Percentiles rank a stretch among this genome's conserved stretches.
phyloP scores from a whole-genome alignment of 92 coral and sea anemone genomes.

The Bergia sp. region DNA sequence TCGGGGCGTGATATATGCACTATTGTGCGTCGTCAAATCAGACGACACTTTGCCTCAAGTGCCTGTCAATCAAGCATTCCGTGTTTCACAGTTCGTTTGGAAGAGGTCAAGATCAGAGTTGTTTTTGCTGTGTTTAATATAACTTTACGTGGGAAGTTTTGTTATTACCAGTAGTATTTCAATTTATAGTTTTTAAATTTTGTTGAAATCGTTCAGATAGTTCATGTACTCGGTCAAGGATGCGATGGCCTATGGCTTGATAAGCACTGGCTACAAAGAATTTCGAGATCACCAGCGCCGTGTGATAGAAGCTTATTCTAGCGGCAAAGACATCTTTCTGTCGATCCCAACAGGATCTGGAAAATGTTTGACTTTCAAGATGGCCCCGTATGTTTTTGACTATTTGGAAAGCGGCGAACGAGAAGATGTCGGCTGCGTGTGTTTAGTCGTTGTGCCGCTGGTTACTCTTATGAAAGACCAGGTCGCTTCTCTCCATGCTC shows the following conservation, averaged over 20 bases:
- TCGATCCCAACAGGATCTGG: slow-evolving; percentile 43
- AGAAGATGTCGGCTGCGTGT: slow-evolving; percentile 25
- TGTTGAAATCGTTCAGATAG: too few relatives aligned
- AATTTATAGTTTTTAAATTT: not conserved
- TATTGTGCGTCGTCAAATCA: too few relatives aligned
- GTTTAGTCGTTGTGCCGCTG: slow-evolving; percentile 59
- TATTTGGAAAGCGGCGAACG: slow-evolving; percentile 15
- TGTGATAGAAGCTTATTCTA: slow-evolving; percentile 26
- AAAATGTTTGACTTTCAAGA: slow-evolving; percentile 28
- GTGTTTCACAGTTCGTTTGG: too few relatives aligned
- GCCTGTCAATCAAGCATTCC: too few relatives aligned
- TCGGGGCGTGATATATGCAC: too few relatives aligned
- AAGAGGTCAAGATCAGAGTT: too few relatives aligned
- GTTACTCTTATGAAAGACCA: slow-evolving; percentile 65
- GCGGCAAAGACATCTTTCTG: slow-evolving; percentile 16
- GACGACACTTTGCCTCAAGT: too few relatives aligned
- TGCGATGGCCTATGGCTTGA: slow-evolving; percentile 21
- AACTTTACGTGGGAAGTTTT: too few relatives aligned
- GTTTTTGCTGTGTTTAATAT: too few relatives aligned
- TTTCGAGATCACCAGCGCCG: slow-evolving; percentile 25
- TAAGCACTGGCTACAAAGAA: slow-evolving; percentile 7
- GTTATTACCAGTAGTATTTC: too few relatives aligned
- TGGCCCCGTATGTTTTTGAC: slow-evolving; percentile 27
- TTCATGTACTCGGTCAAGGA: slow-evolving; percentile 5
- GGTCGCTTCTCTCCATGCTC: slow-evolving; percentile 41